These are phyloP conservation scores for Campylomormyrus tamandua DNA, from an alignment of 2,113 vertebrate genomes.

Conservation along the genomic window DNA sequence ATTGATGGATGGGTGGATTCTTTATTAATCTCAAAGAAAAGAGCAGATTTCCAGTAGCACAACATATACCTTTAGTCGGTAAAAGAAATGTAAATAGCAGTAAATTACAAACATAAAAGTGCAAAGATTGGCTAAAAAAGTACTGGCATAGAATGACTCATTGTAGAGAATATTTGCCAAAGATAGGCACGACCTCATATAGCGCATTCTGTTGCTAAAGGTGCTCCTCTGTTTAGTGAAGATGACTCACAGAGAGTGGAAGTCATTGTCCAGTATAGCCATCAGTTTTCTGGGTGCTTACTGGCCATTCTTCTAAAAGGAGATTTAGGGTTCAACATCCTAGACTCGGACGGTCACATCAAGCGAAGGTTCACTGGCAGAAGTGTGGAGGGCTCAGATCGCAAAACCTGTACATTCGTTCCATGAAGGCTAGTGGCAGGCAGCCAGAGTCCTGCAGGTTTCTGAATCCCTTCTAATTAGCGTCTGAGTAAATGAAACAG, in stretches of 20 bases:
- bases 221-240: background rate
- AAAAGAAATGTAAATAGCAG: background rate
- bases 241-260: background rate
- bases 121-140: background rate
- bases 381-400: background rate
- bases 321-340: background rate
- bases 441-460: background rate
- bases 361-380: background rate
- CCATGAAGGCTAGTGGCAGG: background rate
- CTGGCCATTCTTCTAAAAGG: background rate
- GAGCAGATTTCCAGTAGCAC: background rate
- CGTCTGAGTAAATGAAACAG: background rate
- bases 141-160: background rate
- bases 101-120: background rate
- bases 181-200: background rate
- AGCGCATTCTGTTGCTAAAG: background rate
- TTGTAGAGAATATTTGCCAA: background rate
- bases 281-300: background rate
- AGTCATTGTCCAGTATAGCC: background rate
- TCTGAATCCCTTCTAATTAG: slow-evolving; percentile 2
- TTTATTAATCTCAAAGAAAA: background rate
- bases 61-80: background rate
- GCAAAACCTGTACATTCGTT: background rate
- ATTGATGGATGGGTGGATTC: background rate
- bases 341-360: background rate